These are phyloP conservation scores for Sebastes dallii DNA, from an alignment of 2,797 vertebrate species.

Conservation along the genomic window DNA sequence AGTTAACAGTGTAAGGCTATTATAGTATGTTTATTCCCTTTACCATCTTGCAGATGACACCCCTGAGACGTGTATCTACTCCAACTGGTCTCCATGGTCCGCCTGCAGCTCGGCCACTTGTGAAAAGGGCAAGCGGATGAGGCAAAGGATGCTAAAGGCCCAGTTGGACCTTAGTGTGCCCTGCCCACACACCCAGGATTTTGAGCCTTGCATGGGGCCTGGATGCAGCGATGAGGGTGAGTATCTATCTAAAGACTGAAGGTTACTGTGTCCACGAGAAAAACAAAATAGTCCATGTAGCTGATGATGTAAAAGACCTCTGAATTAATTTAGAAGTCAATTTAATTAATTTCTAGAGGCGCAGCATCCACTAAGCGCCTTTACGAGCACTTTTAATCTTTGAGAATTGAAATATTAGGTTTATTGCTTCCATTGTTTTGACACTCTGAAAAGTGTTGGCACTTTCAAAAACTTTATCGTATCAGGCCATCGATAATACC, in stretches of 20 bases:
- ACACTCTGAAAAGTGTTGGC: conserved; percentile 36
- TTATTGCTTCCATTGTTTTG: conserved; percentile 25
- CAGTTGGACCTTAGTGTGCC: conserved; percentile 97
- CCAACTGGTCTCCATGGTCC: conserved; percentile 99
- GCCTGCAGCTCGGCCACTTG: conserved; percentile 98
- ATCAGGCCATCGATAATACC: conserved; percentile 23
- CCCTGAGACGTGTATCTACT: conserved; percentile 98
- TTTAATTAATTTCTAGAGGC: background rate
- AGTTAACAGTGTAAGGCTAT: background rate
- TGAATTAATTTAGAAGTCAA: background rate
- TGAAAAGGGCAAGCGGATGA: conserved; percentile 98
- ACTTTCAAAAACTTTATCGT: conserved; percentile 37
- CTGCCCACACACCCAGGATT: conserved; percentile 97
- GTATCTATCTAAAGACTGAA: conserved; percentile 8
- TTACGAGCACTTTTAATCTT: conserved; percentile 21
- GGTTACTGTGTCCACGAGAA: background rate
- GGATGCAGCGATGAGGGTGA: conserved; percentile 97
- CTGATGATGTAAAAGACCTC: background rate
- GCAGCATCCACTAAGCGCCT: background rate
- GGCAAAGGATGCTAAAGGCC: conserved; percentile 98
- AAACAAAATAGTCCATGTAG: background rate
- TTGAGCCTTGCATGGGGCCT: conserved; percentile 98
- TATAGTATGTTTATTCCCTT: background rate
- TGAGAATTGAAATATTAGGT: background rate
- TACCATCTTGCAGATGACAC: conserved; percentile 88